phyloP scores from a whole-genome alignment of 2,113 vertebrate species.

The Arenaria interpres region DNA sequence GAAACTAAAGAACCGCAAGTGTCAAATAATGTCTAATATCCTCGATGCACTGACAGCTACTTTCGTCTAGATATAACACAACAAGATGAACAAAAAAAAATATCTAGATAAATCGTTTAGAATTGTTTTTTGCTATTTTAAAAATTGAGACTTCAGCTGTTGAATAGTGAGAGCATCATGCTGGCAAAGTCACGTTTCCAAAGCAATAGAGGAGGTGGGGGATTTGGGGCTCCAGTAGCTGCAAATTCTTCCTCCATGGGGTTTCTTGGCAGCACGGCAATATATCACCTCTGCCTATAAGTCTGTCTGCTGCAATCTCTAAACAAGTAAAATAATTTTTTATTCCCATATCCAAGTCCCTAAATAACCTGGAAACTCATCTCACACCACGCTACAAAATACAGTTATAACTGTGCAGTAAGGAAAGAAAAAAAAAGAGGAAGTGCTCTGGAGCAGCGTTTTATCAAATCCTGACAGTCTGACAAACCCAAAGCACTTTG shows the following conservation, averaged over 20 bases:
- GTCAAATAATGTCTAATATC: neutral
- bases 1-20: neutral
- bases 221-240: neutral
- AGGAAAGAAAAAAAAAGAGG: neutral
- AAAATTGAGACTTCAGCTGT: neutral
- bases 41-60: neutral
- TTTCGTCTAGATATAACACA: neutral
- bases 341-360: neutral
- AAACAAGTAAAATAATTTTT: neutral
- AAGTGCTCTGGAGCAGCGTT: neutral
- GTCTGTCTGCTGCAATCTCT: neutral
- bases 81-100: neutral
- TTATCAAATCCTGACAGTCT: neutral
- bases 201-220: neutral
- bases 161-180: rapidly evolving
- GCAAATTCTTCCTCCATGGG: neutral
- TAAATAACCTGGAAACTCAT: neutral
- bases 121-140: neutral
- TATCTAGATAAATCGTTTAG: neutral
- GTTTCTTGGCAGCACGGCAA: neutral
- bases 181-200: rapidly evolving
- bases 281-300: neutral
- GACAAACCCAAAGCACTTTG: neutral
- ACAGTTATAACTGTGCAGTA: neutral
- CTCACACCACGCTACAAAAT: neutral